Percentiles rank a stretch among this genome's conserved stretches.
These are phyloP conservation scores for Erythrolamprus reginae DNA, from an alignment of 2,113 vertebrate genomes.

Conservation along the genomic window DNA sequence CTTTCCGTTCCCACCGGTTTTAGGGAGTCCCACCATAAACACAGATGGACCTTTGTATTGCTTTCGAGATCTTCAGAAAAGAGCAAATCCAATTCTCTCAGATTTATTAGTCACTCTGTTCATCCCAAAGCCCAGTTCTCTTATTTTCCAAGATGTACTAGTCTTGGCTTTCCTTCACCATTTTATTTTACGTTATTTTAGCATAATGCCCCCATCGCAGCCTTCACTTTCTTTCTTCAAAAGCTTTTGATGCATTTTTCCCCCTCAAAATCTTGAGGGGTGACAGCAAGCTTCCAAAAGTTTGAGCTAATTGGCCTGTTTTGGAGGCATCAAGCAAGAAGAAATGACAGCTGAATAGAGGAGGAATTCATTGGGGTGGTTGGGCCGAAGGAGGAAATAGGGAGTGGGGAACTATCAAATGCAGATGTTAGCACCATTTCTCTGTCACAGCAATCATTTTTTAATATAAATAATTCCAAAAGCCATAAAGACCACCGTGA, in stretches of 20 bases:
- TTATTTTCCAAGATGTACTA: slow-evolving; percentile 47
- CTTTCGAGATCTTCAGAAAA: background rate
- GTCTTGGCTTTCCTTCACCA: background rate
- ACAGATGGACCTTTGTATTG: background rate
- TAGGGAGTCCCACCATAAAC: background rate
- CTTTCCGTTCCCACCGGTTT: background rate
- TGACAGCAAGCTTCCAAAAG: slow-evolving; percentile 52
- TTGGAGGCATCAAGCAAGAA: slow-evolving; percentile 26
- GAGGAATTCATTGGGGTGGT: background rate
- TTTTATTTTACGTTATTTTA: background rate
- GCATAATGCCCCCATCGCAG: slow-evolving; percentile 35
- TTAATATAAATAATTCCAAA: background rate
- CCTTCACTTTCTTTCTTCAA: background rate
- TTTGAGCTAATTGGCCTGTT: slow-evolving; percentile 43
- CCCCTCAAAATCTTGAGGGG: slow-evolving; percentile 47
- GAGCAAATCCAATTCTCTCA: background rate
- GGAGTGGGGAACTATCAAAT: background rate
- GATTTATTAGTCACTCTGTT: background rate
- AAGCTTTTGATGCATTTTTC: slow-evolving; percentile 49
- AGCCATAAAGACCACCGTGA: background rate
- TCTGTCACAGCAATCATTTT: background rate
- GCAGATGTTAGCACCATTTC: background rate
- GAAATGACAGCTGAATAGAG: slow-evolving; percentile 39
- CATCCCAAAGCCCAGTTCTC: slow-evolving; percentile 41
- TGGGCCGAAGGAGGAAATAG: too few relatives aligned